phyloP scores from a whole-genome alignment of 2,113 vertebrate genomes.

The Sitta europaea region DNA sequence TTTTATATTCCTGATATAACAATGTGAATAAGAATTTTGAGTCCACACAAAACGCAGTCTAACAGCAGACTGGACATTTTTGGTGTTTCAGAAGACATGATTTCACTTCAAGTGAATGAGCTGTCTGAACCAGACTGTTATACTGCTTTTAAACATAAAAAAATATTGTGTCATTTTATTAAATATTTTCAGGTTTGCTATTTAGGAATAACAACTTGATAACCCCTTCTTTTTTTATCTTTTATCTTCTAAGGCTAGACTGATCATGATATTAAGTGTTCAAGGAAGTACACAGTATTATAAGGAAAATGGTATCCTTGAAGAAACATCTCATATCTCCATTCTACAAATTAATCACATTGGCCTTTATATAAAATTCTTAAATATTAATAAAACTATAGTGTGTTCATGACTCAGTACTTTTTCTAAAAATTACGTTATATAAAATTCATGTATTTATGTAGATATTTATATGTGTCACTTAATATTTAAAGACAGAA shows the following conservation, averaged over 20 bases:
- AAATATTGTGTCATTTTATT: neutral
- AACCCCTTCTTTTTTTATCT: neutral
- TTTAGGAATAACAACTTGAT: neutral
- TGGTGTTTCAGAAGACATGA: neutral
- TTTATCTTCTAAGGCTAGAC: neutral
- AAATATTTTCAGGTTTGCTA: neutral
- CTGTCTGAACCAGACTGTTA: neutral
- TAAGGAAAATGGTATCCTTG: neutral
- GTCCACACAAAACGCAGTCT: neutral
- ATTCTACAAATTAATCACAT: neutral
- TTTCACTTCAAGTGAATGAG: neutral
- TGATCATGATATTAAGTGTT: neutral
- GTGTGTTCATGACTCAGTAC: accelerated
- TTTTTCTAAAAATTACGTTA: neutral
- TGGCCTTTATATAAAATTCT: neutral
- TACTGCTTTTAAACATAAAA: neutral
- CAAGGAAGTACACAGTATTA: neutral
- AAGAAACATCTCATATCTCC: neutral
- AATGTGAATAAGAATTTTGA: neutral
- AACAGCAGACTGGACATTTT: neutral
- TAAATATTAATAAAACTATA: neutral
- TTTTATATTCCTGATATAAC: neutral
- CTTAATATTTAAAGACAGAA: neutral
- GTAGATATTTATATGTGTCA: neutral
- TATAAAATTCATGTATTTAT: neutral